Evolutionary conservation across 2,797 vertebrate genomes (phyloP).

Genomic region (Brachyalestes nurse): DNA sequence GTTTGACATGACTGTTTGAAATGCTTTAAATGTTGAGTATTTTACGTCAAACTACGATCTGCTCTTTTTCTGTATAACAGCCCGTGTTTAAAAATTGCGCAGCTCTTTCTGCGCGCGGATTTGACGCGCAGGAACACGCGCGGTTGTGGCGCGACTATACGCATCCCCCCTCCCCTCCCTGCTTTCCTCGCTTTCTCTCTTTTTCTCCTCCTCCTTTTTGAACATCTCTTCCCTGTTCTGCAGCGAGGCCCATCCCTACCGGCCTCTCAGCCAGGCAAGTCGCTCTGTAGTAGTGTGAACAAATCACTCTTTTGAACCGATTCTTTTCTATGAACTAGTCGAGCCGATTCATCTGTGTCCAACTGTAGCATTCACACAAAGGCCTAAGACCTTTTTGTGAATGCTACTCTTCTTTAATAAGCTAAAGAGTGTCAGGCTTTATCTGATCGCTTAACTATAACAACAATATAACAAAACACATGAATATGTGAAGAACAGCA

Average conservation of each 20-base stretch:
- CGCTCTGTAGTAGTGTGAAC: not conserved
- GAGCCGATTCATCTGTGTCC: not conserved
- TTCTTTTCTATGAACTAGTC: not conserved
- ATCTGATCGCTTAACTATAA: too few relatives aligned
- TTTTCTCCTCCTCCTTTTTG: too few relatives aligned
- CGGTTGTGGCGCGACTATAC: constrained; percentile 44
- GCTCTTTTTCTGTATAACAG: not conserved
- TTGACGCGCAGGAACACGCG: constrained; percentile 25
- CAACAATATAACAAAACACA: too few relatives aligned
- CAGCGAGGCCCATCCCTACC: constrained; percentile 54
- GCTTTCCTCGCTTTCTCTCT: not conserved
- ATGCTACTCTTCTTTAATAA: too few relatives aligned
- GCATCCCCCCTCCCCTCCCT: constrained; percentile 37
- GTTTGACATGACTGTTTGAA: too few relatives aligned
- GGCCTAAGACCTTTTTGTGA: too few relatives aligned
- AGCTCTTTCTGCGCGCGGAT: not conserved
- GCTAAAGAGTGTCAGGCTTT: too few relatives aligned
- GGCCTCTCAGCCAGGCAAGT: constrained; percentile 26
- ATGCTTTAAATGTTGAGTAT: not conserved
- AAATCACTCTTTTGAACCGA: not conserved
- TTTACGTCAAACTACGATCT: not conserved
- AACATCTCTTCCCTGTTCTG: constrained; percentile 32
- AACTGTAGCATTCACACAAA: not conserved
- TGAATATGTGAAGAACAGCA: too few relatives aligned
- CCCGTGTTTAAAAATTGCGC: not conserved